phyloP scores from a whole-genome alignment of 2,888 invertebrate species.

The Sialis fuliginosa region DNA sequence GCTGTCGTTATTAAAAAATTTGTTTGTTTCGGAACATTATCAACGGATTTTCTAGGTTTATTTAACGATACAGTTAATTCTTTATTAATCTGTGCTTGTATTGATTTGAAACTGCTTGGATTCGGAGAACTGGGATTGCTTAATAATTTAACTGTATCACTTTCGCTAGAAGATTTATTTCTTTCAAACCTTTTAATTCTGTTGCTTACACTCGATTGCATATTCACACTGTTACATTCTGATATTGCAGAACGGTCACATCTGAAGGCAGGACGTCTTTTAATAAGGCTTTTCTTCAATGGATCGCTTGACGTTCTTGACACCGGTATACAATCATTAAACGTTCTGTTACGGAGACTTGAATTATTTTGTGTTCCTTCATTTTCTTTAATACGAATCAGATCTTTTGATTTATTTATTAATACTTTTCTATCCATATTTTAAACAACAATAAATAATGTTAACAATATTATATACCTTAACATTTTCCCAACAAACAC shows the following conservation, averaged over 20 bases:
- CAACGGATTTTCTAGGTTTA: not conserved
- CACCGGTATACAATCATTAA: not conserved
- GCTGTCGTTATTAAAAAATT: not conserved
- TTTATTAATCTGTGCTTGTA: not conserved
- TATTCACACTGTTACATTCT: not conserved
- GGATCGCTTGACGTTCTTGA: constrained; percentile 25
- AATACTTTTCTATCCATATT: too few relatives aligned
- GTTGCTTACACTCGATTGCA: constrained; percentile 1
- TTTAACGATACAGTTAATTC: not conserved
- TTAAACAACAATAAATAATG: too few relatives aligned
- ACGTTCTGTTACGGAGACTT: too few relatives aligned
- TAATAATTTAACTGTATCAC: not conserved
- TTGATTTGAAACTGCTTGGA: not conserved
- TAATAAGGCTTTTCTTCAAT: constrained; percentile 26
- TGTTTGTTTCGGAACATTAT: not conserved
- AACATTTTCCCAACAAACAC: too few relatives aligned
- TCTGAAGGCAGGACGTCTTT: constrained; percentile 36
- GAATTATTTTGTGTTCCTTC: not conserved
- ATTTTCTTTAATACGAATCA: not conserved
- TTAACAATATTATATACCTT: too few relatives aligned
- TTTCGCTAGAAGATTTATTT: constrained; percentile 10
- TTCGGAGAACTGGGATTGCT: not conserved
- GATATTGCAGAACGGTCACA: constrained; percentile 20
- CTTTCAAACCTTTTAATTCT: constrained; percentile 7
- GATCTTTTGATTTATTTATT: too few relatives aligned